phyloP scores from a whole-genome alignment of 2,797 vertebrate genomes.

The Florisuga fusca region DNA sequence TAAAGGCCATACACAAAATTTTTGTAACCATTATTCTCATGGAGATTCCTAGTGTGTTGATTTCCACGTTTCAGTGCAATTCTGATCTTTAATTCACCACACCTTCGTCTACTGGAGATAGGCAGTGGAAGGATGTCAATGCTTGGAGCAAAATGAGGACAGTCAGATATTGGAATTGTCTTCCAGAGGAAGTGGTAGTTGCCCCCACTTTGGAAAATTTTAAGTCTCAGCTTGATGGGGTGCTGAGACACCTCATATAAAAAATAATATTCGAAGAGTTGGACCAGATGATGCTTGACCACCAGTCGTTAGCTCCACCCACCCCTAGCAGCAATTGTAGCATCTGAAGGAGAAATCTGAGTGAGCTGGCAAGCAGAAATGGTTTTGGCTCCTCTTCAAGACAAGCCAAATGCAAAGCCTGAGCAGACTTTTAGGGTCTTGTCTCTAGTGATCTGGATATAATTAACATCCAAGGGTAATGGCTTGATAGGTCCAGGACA shows the following conservation, averaged over 20 bases:
- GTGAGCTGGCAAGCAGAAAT: not conserved
- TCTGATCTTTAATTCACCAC: not conserved
- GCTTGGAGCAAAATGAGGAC: not conserved
- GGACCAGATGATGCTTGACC: no score
- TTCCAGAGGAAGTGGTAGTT: no score
- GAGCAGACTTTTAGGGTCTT: not conserved
- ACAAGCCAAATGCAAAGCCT: not conserved
- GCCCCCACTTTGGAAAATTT: no score
- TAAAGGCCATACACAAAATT: not conserved
- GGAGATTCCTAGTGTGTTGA: not conserved
- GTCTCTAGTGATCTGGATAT: not conserved
- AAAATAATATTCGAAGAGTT: no score
- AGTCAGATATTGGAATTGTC: no score
- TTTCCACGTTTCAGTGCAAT: fast-evolving
- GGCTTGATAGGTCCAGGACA: not conserved
- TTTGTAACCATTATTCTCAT: not conserved
- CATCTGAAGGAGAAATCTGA: not conserved
- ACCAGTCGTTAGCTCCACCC: not conserved
- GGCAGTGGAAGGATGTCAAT: no score
- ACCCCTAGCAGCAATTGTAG: not conserved
- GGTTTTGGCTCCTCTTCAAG: not conserved
- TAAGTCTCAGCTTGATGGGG: no score
- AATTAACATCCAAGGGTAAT: not conserved
- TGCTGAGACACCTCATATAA: no score
- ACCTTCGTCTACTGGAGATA: not conserved